Evolutionary conservation across 1,140 invertebrate genomes (phyloP).

Genomic region (Cyclina sinensis): DNA sequence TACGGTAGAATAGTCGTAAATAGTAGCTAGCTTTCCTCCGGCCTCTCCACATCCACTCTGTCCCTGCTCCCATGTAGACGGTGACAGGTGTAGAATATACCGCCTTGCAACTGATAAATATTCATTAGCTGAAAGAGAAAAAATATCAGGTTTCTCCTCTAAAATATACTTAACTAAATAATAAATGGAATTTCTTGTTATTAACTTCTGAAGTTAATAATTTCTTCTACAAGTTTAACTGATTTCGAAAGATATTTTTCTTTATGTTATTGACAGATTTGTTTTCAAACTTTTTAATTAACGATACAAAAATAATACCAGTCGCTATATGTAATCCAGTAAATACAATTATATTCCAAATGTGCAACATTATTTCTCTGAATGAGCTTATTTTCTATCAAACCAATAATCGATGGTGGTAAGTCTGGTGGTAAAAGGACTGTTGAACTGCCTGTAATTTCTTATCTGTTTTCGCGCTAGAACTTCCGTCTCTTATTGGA

Average conservation of each 20-base stretch:
- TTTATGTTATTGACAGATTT: no score
- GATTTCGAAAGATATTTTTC: no score
- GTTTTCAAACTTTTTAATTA: no score
- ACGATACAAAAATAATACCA: not conserved
- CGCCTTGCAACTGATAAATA: not conserved
- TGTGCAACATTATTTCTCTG: not conserved
- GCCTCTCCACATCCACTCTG: not conserved
- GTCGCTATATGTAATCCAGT: not conserved
- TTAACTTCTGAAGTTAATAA: no score
- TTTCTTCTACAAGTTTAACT: no score
- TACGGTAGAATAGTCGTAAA: conserved; percentile 39
- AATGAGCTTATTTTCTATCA: not conserved
- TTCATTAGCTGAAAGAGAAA: not conserved
- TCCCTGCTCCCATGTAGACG: not conserved
- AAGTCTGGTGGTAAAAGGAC: no score
- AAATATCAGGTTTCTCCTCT: no score
- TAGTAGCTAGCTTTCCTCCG: conserved; percentile 4
- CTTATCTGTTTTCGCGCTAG: no score
- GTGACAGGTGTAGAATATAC: not conserved
- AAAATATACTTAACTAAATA: no score
- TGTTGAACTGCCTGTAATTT: no score
- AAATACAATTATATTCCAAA: conserved; percentile 22
- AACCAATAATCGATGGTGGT: not conserved
- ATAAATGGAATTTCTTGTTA: no score
- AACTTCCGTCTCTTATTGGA: no score